Conservation (phyloP, 2,888 invertebrate species). For the Stegophylla sp. region DNA sequence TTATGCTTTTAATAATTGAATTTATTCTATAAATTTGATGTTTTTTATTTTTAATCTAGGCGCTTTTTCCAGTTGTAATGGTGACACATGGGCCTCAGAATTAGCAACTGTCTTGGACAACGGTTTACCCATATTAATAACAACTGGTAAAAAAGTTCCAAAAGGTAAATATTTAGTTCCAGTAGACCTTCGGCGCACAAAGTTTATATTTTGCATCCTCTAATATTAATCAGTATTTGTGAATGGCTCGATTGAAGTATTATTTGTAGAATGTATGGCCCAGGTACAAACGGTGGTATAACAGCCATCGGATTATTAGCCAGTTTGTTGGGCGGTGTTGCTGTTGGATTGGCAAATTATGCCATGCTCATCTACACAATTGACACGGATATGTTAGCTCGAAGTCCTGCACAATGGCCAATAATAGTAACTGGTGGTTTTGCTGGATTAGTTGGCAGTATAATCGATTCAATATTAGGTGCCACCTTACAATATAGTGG, state of each 20-base stretch:
- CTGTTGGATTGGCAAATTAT: constrained; percentile 78
- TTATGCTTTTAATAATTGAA: neutral
- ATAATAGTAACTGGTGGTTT: constrained; percentile 75
- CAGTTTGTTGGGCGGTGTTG: constrained; percentile 73
- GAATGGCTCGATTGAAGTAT: neutral
- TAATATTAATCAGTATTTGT: neutral
- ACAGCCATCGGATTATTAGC: constrained; percentile 69
- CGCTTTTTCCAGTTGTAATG: constrained; percentile 69
- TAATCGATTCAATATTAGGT: constrained; percentile 83
- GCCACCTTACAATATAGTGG: constrained; percentile 88
- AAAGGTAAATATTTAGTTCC: constrained; percentile 67
- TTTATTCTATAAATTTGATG: neutral
- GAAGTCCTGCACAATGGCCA: constrained; percentile 80
- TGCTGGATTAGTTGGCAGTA: constrained; percentile 80
- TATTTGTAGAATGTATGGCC: constrained; percentile 45
- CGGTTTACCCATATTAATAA: constrained; percentile 77
- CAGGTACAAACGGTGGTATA: constrained; percentile 89
- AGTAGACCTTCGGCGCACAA: neutral
- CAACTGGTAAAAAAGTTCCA: constrained; percentile 77
- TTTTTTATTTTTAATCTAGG: constrained; percentile 31
- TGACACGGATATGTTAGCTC: constrained; percentile 68
- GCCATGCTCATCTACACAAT: constrained; percentile 72
- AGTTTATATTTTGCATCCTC: neutral
- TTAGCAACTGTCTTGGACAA: constrained; percentile 77
- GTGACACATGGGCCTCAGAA: constrained; percentile 92